A percentile compares a stretch with the other conserved stretches of the same genome.
phyloP scores from a whole-genome alignment of 2,113 vertebrate species.

The Machaerirhynchus nigripectus region DNA sequence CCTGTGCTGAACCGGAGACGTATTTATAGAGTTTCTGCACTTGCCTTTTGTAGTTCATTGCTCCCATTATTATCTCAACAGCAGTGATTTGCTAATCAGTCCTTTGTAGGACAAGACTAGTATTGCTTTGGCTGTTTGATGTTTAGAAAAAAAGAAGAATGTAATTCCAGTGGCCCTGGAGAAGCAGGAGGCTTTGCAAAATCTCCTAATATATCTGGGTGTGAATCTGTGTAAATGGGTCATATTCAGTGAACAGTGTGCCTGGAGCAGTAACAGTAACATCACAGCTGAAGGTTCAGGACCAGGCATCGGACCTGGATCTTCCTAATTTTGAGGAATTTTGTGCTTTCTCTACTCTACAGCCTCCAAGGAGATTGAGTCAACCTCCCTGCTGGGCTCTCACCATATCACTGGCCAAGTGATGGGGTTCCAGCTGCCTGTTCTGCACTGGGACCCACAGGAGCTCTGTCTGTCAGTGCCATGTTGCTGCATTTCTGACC shows the following conservation, averaged over 20 bases:
- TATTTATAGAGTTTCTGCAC: background rate
- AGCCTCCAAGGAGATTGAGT: background rate
- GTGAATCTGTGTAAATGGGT: background rate
- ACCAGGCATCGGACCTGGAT: background rate
- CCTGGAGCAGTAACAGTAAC: background rate
- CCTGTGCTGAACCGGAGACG: background rate
- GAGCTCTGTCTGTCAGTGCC: background rate
- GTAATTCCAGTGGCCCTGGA: background rate
- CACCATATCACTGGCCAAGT: rapidly evolving
- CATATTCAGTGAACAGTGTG: background rate
- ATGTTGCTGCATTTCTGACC: background rate
- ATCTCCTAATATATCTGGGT: background rate
- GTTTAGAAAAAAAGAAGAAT: background rate
- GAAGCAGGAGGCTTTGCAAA: background rate
- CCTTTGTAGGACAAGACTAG: background rate
- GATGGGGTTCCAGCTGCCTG: background rate
- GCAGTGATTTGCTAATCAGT: background rate
- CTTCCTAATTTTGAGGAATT: background rate
- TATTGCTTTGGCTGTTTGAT: background rate
- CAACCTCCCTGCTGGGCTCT: background rate
- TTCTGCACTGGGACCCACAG: background rate
- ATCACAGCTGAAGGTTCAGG: background rate
- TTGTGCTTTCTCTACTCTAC: background rate
- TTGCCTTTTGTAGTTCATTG: background rate
- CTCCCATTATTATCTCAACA: background rate